Conservation (phyloP, 2,113 vertebrate species). For the Ictidomys tridecemlineatus region DNA sequence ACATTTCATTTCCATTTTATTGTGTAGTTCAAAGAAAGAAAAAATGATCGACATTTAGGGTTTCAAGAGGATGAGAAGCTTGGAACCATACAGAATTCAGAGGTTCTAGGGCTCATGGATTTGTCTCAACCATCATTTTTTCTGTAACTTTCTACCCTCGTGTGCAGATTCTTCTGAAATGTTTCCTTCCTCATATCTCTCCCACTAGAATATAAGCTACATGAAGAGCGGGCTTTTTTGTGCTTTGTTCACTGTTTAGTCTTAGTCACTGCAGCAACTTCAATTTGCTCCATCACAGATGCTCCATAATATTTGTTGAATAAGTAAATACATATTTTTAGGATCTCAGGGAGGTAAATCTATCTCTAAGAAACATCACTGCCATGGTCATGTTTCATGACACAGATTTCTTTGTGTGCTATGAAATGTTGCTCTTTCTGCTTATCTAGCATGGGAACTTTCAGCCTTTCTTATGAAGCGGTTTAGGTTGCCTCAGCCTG, state of each 20-base stretch:
- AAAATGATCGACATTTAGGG: background rate
- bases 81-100: background rate
- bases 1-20: constrained; percentile 10
- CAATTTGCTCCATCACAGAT: background rate
- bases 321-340: constrained; percentile 7
- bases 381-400: background rate
- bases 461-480: background rate
- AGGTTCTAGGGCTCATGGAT: background rate
- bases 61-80: background rate
- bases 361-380: constrained; percentile 25
- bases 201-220: background rate
- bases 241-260: background rate
- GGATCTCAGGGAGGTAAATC: background rate
- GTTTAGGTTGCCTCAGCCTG: background rate
- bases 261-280: background rate
- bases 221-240: background rate
- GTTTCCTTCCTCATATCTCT: background rate
- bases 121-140: background rate
- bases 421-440: background rate
- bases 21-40: background rate
- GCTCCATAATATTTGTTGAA: background rate
- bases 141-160: background rate
- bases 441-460: background rate
- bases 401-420: background rate
- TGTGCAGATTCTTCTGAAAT: background rate